Base-by-base conservation (phyloP, 2,888 invertebrate genomes). In the Hydrotaea diabolus region DNA sequence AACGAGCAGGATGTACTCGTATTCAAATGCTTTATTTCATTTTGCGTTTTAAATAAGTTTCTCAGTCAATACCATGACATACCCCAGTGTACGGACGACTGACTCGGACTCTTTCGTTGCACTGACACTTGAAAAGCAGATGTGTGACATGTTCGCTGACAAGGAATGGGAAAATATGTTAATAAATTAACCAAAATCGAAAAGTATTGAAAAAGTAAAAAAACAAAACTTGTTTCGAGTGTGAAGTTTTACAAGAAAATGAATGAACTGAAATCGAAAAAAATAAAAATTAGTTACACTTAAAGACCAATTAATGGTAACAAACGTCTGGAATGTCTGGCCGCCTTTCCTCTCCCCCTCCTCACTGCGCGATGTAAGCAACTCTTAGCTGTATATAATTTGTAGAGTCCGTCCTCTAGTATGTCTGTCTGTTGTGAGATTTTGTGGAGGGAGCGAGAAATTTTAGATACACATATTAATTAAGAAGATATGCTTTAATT, bases 261-360 rank as follows among this genome's bases (percentile, higher is more conserved):
- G 15, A 72, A 36, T 36, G 64, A 36, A 3, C 23, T 74, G 17
- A 73, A 21, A n/a, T n/a, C n/a, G n/a, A n/a, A n/a, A n/a, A n/a
- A n/a, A 77, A 11, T 64, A 23, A 43, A 76, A 76, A 77, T 66
- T 77, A 77, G 76, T 77, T 55, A 77, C 76, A 66, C 76, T 55
- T n/a, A 21, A 17, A 55, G 21, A 9, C 19, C 23, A 57, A 55
- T 73, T 55, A 21, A 39, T 26, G 15, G 9, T 57, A 53, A 53
- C 62, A 49, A 49, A 59, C 9, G 31, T 46, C 69, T 69, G 39
- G 39, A 26, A 39, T 19, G 15, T 66, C 19, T 31, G 31, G n/a
- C n/a, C n/a, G n/a, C n/a, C n/a, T n/a, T n/a, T 39, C 62, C 31
- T 62, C 39, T 9, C 31, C 49, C 39, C 49, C 15, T n/a, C n/a